Percentiles rank a stretch among this genome's conserved stretches.
Conservation (phyloP, 2,797 vertebrate species). For the Chelidonichthys spinosus region DNA sequence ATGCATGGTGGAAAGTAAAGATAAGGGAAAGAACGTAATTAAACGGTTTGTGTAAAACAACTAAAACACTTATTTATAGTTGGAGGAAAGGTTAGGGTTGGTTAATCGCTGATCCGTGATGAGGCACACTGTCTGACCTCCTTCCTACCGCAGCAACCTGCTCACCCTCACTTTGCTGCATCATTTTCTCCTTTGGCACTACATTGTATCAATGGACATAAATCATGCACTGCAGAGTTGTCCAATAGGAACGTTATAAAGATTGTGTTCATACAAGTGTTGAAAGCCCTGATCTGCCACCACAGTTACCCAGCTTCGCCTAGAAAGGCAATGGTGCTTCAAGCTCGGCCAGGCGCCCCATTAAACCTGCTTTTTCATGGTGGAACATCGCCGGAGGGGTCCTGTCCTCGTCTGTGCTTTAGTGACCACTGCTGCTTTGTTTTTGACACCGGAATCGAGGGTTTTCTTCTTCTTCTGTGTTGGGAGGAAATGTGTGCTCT, state of each 20-base stretch:
- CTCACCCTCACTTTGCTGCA: neutral
- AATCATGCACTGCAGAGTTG: neutral
- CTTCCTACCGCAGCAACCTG: neutral
- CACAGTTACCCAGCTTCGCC: neutral
- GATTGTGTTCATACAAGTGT: constrained; percentile 6
- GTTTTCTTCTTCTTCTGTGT: neutral
- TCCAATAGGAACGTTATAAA: neutral
- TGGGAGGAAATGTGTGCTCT: too few species aligned
- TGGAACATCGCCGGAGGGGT: neutral
- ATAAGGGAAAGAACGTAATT: neutral
- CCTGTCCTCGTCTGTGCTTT: neutral
- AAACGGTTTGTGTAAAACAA: neutral
- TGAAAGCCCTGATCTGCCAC: neutral
- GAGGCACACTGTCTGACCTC: neutral
- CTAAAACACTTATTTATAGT: neutral
- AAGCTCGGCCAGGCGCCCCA: neutral
- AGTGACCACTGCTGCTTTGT: neutral
- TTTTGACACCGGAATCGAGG: neutral
- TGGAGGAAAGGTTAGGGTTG: neutral
- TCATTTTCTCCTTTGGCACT: neutral
- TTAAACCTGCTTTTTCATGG: neutral
- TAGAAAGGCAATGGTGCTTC: neutral
- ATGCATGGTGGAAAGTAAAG: neutral
- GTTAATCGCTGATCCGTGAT: neutral
- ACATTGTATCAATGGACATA: neutral